Percentiles rank a stretch among this genome's conserved stretches.
Evolutionary conservation across 2,888 invertebrate genomes (phyloP).

Genomic region (Mechanitis messenoides): DNA sequence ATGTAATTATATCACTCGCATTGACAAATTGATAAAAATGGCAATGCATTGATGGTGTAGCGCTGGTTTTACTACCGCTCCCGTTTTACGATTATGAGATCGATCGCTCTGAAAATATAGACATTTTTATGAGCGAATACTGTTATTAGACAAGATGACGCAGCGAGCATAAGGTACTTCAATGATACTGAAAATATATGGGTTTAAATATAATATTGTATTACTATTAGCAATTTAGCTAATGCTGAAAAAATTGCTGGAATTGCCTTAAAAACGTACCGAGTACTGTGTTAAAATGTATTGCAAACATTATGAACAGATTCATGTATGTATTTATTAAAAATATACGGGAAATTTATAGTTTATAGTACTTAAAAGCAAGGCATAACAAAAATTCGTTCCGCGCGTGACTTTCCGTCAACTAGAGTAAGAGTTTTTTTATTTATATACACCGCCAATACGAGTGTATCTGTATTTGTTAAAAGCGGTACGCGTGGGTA

Average conservation of each 20-base stretch:
- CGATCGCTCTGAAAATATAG: conserved; percentile 56
- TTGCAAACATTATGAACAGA: too few species aligned
- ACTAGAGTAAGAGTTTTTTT: conserved; percentile 1
- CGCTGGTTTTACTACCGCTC: conserved; percentile 51
- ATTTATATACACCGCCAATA: neutral
- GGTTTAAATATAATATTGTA: conserved; percentile 8
- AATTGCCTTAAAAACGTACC: too few species aligned
- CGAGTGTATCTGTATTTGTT: conserved; percentile 2
- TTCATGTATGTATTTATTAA: too few species aligned
- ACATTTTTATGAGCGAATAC: conserved; percentile 56
- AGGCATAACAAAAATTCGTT: neutral
- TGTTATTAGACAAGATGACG: conserved; percentile 45
- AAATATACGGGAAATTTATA: too few species aligned
- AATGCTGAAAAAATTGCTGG: too few species aligned
- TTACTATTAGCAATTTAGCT: neutral
- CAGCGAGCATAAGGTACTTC: conserved; percentile 30
- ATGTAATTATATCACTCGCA: conserved; percentile 13
- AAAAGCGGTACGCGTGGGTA: conserved; percentile 8
- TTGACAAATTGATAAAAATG: conserved; percentile 28
- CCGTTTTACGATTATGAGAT: conserved; percentile 65
- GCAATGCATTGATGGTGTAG: conserved; percentile 40
- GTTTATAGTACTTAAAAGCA: too few species aligned
- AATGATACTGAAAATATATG: conserved; percentile 30
- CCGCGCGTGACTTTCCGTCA: conserved; percentile 3
- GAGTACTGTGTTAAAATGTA: too few species aligned